Percentiles rank a stretch among this genome's conserved stretches.
Conservation (phyloP, 2,888 invertebrate species). For the Pachliopta kotzebuea region DNA sequence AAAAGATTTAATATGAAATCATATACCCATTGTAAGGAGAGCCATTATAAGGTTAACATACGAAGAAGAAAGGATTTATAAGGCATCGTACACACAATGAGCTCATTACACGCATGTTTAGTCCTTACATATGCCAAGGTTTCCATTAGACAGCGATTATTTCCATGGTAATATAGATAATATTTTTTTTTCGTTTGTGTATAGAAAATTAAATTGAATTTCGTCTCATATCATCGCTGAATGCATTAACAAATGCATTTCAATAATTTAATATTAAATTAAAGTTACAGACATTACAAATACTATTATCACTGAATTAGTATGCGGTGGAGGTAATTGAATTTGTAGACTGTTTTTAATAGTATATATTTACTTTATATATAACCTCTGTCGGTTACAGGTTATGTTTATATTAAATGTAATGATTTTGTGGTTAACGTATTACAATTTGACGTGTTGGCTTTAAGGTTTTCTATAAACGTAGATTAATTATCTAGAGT, state of each 20-base stretch:
- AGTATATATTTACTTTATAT: constrained; percentile 11
- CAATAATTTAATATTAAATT: neutral
- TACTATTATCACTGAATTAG: neutral
- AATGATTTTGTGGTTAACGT: constrained; percentile 18
- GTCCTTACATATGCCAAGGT: constrained; percentile 8
- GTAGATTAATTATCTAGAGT: no score
- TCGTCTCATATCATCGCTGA: neutral
- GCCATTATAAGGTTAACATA: constrained; percentile 10
- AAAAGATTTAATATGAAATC: constrained; percentile 17
- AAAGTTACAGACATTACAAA: neutral
- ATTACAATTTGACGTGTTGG: constrained; percentile 5
- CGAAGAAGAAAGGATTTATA: constrained; percentile 21
- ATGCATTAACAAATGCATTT: neutral
- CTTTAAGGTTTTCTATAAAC: neutral
- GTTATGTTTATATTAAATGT: constrained; percentile 22
- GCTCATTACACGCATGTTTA: constrained; percentile 23
- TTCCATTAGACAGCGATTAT: constrained; percentile 9
- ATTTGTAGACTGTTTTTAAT: constrained; percentile 13
- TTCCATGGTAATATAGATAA: neutral
- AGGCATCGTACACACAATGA: constrained; percentile 25
- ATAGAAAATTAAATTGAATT: neutral
- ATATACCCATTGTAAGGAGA: constrained; percentile 9
- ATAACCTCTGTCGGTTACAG: constrained; percentile 22
- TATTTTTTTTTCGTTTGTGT: neutral
- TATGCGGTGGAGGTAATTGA: constrained; percentile 12